Conservation (phyloP, 2,888 invertebrate genomes). For the Euphydryas editha region DNA sequence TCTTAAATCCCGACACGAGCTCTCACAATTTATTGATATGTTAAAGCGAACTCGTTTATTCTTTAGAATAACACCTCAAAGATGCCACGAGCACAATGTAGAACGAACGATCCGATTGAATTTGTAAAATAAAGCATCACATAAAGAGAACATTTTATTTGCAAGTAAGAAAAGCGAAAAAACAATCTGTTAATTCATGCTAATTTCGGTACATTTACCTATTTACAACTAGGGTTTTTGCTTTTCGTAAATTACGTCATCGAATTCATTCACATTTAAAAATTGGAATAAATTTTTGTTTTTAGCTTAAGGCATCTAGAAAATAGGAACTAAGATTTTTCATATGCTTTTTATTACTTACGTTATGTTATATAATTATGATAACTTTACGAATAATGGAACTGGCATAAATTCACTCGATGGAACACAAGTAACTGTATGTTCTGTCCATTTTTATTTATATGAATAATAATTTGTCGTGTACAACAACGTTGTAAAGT, state of each 20-base stretch:
- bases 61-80: constrained; percentile 10
- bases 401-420: not conserved
- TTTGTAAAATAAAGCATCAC: not conserved
- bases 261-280: no score
- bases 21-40: constrained; percentile 26
- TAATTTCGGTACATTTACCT: no score
- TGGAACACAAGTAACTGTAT: not conserved
- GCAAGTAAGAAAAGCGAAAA: not conserved
- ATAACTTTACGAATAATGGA: not conserved
- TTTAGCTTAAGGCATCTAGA: no score
- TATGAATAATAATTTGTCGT: not conserved
- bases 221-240: no score
- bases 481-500: constrained; percentile 1
- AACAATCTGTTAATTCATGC: no score
- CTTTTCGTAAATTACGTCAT: no score
- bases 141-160: not conserved
- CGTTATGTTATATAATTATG: no score
- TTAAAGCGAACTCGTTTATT: constrained; percentile 9
- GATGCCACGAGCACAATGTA: not conserved
- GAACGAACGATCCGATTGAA: not conserved
- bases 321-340: no score
- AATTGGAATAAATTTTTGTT: no score
- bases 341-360: no score
- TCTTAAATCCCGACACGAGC: constrained; percentile 12
- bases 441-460: not conserved